These are phyloP conservation scores for Orthosia incerta DNA, from an alignment of 2,888 invertebrate species.

Conservation along the genomic window DNA sequence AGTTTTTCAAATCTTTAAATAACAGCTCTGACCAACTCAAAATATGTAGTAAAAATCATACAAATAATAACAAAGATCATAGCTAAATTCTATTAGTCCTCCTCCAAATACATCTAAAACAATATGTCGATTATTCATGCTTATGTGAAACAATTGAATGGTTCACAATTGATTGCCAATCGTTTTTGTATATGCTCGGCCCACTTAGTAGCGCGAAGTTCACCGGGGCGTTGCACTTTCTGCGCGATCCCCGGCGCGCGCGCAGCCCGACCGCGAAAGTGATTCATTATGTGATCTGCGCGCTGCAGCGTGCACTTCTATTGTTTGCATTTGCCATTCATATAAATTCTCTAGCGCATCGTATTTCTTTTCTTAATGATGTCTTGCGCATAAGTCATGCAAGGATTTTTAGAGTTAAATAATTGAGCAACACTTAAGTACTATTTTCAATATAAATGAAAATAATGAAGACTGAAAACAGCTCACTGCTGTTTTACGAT, in stretches of 20 bases:
- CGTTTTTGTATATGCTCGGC: conserved; percentile 66
- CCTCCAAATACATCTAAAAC: not conserved
- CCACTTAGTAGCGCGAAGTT: conserved; percentile 87
- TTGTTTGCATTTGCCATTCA: conserved; percentile 70
- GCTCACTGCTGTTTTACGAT: not conserved
- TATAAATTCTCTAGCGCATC: conserved; percentile 48
- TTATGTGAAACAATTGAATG: conserved; percentile 30
- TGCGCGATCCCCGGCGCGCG: conserved; percentile 80
- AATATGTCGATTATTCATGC: not conserved
- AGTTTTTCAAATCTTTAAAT: not conserved
- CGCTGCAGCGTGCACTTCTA: conserved; percentile 65
- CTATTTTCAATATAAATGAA: not conserved
- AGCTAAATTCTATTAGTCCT: not conserved
- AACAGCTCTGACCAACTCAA: not conserved
- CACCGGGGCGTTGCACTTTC: conserved; percentile 89
- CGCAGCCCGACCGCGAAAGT: conserved; percentile 80
- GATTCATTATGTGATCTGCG: conserved; percentile 78
- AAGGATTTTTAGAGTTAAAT: conserved; percentile 20
- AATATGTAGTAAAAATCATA: not conserved
- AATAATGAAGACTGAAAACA: not conserved
- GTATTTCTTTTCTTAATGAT: conserved; percentile 41
- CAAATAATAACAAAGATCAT: not conserved
- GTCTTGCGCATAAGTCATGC: conserved; percentile 19
- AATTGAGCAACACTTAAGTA: conserved; percentile 1
- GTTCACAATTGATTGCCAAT: conserved; percentile 34